Evolutionary conservation across 2,113 vertebrate genomes (phyloP).

Genomic region (Ceyx cyanopectus): DNA sequence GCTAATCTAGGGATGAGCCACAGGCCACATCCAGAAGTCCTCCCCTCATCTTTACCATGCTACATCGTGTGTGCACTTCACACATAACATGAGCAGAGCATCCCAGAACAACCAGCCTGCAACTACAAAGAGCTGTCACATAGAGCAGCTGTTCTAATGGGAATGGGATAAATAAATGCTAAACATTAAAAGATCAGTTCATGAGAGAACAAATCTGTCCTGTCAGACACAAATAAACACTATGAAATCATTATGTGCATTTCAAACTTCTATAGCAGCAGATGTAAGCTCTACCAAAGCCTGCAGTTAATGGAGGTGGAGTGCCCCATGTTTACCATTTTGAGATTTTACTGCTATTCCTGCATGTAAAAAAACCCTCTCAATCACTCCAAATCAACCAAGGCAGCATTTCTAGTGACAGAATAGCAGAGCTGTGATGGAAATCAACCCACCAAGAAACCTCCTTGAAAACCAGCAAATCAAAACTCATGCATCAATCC

Average conservation of each 20-base stretch:
- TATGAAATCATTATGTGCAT: background rate
- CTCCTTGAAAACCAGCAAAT: background rate
- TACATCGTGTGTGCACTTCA: background rate
- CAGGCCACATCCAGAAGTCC: too few species aligned
- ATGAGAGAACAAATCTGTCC: constrained; percentile 29
- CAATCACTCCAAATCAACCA: background rate
- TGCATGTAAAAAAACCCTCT: background rate
- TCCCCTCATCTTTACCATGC: background rate
- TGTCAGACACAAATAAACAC: constrained; percentile 40
- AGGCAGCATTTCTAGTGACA: background rate
- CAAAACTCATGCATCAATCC: background rate
- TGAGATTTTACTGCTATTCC: background rate
- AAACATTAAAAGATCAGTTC: constrained; percentile 15
- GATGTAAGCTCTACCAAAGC: background rate
- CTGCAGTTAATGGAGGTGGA: background rate
- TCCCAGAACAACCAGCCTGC: background rate
- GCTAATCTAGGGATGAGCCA: too few species aligned
- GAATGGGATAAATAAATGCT: constrained; percentile 9
- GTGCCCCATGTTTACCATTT: background rate
- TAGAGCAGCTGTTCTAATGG: constrained; percentile 23
- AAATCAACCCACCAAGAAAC: background rate
- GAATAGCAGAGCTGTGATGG: background rate
- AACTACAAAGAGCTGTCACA: background rate
- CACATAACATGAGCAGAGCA: background rate
- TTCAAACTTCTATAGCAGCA: background rate